Base-by-base conservation (phyloP, 2,888 invertebrate species). In the Lepidochitona cinerea region DNA sequence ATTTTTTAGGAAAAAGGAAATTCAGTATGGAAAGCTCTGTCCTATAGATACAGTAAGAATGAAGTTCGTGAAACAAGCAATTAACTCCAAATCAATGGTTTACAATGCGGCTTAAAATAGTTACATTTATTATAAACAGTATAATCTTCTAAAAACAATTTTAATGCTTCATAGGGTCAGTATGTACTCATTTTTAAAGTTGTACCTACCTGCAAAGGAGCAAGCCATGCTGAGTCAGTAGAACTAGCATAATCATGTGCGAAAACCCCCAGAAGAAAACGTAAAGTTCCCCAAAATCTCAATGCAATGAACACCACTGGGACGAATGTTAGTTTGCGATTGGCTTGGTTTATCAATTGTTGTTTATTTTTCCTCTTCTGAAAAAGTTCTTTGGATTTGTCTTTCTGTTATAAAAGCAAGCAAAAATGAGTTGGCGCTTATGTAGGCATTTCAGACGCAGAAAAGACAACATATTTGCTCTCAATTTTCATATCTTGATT, bases 261-360 rank as follows among this genome's bases (percentile, higher is more conserved):
- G 64, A 83, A 79, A 37, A 79, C 77, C 0, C 84, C 85, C n/a
- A 87, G 37, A 3, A 88, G 78, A 70, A 88, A 88, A 12, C 88
- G 74, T 4, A 86, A 70, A 0, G 87, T 85, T 0, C 88, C 88
- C 88, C 87, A 88, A 53, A 87, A 78, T 33, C 88, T 73, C 23
- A 83, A 74, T 3, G 83, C 70, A 41, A 88, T 84, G 71, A 88
- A 88, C 4, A 86, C 85, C 0, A 85, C 64, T 0, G 88, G 88
- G 1, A 87, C 86, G 74, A 87, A 86, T 0, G 82, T 82, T 68
- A 88, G 72, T 70, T 87, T 87, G 70, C 80, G 71, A 79, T 85
- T 87, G 18, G 85, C 49, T 49, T 49, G n/a, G 49, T 49, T 49
- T 49, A 49, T 49, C 18, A 49, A 4, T n/a, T 49, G 49, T 23